Percentiles rank a stretch among this genome's conserved stretches.
Conservation (phyloP, 2,888 invertebrate species). For the Eupithecia insigniata region DNA sequence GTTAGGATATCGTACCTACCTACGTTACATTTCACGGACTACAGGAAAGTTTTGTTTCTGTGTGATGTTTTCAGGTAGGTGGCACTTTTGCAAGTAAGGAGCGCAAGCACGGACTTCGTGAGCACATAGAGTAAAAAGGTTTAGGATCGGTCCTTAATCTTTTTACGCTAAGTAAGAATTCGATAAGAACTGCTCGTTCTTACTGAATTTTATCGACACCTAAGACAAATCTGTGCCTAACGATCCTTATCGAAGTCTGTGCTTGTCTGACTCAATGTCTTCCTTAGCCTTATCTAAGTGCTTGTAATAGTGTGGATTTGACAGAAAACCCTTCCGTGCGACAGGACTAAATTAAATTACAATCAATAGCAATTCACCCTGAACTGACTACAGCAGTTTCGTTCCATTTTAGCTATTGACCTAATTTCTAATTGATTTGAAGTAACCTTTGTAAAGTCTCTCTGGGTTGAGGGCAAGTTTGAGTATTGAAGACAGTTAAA, state of each 20-base stretch:
- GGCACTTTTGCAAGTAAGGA: neutral
- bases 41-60: neutral
- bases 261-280: neutral
- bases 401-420: neutral
- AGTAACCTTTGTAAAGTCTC: neutral
- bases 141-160: no score
- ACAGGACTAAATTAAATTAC: conserved; percentile 22
- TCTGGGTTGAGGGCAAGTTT: neutral
- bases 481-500: neutral
- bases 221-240: neutral
- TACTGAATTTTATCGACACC: neutral
- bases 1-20: neutral
- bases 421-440: conserved; percentile 3
- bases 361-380: conserved; percentile 54
- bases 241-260: neutral
- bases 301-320: neutral
- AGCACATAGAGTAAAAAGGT: no score
- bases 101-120: neutral
- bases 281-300: neutral
- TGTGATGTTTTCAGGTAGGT: neutral
- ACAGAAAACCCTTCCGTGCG: neutral
- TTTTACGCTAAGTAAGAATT: neutral
- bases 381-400: neutral
- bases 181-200: neutral
- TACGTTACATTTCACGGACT: neutral